Evolutionary conservation across 2,888 invertebrate species (phyloP).

Genomic region (Stenodema calcarata): DNA sequence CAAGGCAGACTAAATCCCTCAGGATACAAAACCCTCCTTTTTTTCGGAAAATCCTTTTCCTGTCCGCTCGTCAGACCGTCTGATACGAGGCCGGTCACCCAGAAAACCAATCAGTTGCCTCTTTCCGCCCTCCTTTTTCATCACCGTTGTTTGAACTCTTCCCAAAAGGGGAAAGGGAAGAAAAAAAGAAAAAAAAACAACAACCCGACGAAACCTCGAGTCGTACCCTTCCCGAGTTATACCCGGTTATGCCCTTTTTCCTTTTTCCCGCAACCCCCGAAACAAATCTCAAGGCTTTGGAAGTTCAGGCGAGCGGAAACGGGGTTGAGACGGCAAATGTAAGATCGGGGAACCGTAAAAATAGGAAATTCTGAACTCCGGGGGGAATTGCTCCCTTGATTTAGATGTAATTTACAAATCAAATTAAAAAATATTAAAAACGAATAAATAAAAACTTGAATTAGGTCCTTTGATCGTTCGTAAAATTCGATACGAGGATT

Average conservation of each 20-base stretch:
- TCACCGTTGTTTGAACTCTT: not conserved
- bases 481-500: not conserved
- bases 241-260: not conserved
- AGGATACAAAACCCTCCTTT: too few relatives aligned
- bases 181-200: too few relatives aligned
- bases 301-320: not conserved
- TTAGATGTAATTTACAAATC: too few relatives aligned
- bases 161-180: not conserved
- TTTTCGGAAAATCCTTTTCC: too few relatives aligned
- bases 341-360: slow-evolving; percentile 3
- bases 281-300: not conserved
- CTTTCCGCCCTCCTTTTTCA: slow-evolving; percentile 1
- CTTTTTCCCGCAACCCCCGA: too few relatives aligned
- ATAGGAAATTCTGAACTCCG: not conserved
- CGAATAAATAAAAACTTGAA: too few relatives aligned
- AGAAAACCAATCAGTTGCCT: slow-evolving; percentile 4
- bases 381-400: too few relatives aligned
- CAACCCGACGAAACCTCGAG: not conserved
- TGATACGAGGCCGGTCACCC: not conserved
- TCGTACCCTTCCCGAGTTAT: not conserved
- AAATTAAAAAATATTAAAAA: too few relatives aligned
- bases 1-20: too few relatives aligned
- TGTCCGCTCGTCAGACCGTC: not conserved
- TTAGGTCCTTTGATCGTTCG: too few relatives aligned
- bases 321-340: not conserved